Evolutionary conservation across 2,888 invertebrate species (phyloP), one percentile per base, ranked within the genome.

Genomic region (Drosophila meridiana): DNA sequence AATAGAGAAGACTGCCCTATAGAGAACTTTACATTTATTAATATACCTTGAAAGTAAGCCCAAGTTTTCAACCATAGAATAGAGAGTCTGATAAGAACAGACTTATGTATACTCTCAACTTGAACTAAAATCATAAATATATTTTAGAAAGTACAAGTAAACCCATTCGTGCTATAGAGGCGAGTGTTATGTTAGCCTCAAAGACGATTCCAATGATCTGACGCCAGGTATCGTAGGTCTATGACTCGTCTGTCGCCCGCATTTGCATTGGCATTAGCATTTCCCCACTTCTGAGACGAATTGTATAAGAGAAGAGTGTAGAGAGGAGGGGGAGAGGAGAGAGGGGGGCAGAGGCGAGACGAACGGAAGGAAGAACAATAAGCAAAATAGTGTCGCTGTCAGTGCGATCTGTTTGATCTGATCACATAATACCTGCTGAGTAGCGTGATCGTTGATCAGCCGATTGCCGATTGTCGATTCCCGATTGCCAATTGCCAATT

Each of bases 371-470:
- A 20, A 62, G 57, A 43, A 11, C 32, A 8, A 5, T 28, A 34
- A 20, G 20, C 20, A 20, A n/a, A 28, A 43, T 4, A 34, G 56
- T 30, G 20, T 28, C 45, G 28, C 59, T 32, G 36, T 11, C 20
- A 38, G 50, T 14, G 38, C 5, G 43, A 62, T 53, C n/a, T 57
- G 40, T 48, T 57, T 50, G 69, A 58, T 50, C 47, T 67, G 69
- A 73, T 78, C 78, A 73, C 56, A 78, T 76, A 78, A 76, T 78
- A 76, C 52, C 76, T 57, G 78, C 60, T 73, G 63, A 57, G 78
- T 80, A 76, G 77, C 80, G 77, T 78, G 80, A 69, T 76, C 9
- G 42, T 9, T 36, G 77, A 77, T 80, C 77, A 77, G 80, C 77
- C 80, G 77, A 77, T 77, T 63, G 71, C 30, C 77, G 65, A 76